Evolutionary conservation across 2,113 vertebrate genomes (phyloP), one percentile per base, ranked within the genome.

Genomic region (Rhipidura dahli): DNA sequence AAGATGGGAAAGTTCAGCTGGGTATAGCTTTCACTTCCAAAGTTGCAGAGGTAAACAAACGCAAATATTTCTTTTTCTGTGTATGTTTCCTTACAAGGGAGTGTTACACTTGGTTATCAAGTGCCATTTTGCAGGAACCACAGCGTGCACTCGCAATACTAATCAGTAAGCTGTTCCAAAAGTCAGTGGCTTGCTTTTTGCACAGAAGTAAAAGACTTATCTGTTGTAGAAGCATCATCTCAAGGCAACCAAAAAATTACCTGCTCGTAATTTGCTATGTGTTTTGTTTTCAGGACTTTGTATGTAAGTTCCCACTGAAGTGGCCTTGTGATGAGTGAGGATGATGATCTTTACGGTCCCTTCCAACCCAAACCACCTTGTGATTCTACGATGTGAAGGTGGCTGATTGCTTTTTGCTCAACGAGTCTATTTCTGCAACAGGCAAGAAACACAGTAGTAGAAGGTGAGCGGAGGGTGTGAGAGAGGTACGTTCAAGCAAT

Each of bases 391-490:
- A 2, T 1, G 6, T 1, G 3, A 65, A 30, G 8, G 42, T 0
- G 31, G 21, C 15, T 1, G 24, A 33, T 0, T 15, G 11, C 18
- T 83, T 57, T 33, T 37, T 2, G 2, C 13, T 23, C 39, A 10
- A 0, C 26, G 2, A 1, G 10, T 14, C 15, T 6, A 33, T 6
- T 22, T 50, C 35, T 15, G 16, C 40, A 3, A 19, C 5, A 20
- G 22, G 23, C 7, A 26, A 18, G 13, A 17, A 37, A 44, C 1
- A 31, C 2, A 14, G 8, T 0, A 21, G 37, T 28, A 39, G 28
- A 47, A 44, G 37, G 7, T 0, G 9, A 66, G 24, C 0, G 3
- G 13, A 44, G 14, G 8, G 9, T 3, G 35, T 1, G 39, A 63
- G 28, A 0, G 4, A 31, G 10, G 8, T 5, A 26, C 7, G 20